A percentile compares a stretch with the other conserved stretches of the same genome.
phyloP scores from a whole-genome alignment of 35 echinoderm and acorn worm genomes.

The Heliocidaris erythrogramma region DNA sequence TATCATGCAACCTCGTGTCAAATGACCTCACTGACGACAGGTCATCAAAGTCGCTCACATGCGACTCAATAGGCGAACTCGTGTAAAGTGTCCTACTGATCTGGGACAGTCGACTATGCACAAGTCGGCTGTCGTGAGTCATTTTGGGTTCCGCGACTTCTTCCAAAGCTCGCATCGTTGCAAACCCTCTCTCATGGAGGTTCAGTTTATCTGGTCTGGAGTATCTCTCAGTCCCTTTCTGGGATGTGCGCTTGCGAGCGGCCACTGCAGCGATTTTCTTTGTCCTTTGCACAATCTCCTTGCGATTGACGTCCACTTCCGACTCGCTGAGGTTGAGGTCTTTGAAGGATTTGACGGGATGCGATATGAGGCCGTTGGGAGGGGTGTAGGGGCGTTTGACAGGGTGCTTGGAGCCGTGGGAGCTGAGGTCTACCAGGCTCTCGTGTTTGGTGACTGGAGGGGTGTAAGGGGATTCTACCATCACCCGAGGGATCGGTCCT shows the following conservation, averaged over 20 bases:
- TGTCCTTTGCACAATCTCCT: constrained; percentile 78
- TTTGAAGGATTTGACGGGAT: constrained; percentile 44
- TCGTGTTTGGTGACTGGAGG: constrained; percentile 41
- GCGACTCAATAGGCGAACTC: constrained; percentile 22
- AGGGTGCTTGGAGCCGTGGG: constrained; percentile 16
- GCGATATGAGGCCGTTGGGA: constrained; percentile 4
- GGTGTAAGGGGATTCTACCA: constrained; percentile 29
- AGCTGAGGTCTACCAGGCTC: constrained; percentile 34
- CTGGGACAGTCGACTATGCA: constrained; percentile 60
- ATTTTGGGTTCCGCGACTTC: constrained; percentile 63
- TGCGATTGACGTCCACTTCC: constrained; percentile 49
- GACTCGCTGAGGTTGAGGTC: constrained; percentile 59
- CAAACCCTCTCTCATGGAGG: constrained; percentile 60
- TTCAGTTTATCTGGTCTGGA: constrained; percentile 52
- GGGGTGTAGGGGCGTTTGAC: constrained; percentile 32
- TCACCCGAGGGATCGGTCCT: constrained; percentile 44
- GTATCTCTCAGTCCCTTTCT: constrained; percentile 51
- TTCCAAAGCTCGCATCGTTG: constrained; percentile 55
- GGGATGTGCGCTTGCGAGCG: constrained; percentile 72
- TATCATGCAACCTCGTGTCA: constrained; percentile 54
- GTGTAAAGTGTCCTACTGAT: constrained; percentile 52
- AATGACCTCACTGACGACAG: constrained; percentile 57
- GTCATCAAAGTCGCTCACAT: constrained; percentile 74
- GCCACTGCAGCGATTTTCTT: constrained; percentile 85
- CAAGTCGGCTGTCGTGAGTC: constrained; percentile 45